Evolutionary conservation across 2,888 invertebrate species (phyloP).

Genomic region (Apotomis capreana): DNA sequence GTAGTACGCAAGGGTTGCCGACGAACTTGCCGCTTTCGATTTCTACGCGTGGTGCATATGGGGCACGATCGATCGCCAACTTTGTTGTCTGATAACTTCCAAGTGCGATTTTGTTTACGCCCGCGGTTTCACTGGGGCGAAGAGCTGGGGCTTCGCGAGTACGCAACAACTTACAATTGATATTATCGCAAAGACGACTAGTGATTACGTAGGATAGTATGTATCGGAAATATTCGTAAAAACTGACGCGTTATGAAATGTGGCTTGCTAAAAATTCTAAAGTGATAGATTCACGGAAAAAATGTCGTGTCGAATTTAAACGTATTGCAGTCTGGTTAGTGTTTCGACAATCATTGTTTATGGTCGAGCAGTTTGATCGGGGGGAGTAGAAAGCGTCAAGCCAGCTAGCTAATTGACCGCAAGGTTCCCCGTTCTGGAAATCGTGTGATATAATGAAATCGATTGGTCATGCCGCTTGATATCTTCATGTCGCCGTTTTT

Average conservation of each 20-base stretch:
- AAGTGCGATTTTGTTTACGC: conserved; percentile 56
- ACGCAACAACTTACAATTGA: not conserved
- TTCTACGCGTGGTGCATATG: conserved; percentile 78
- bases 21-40: conserved; percentile 76
- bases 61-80: conserved; percentile 73
- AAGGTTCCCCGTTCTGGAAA: conserved; percentile 75
- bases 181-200: conserved; percentile 2
- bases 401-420: conserved; percentile 79
- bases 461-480: conserved; percentile 45
- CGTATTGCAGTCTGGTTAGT: conserved; percentile 60
- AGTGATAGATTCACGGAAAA: conserved; percentile 54
- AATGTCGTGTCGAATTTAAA: conserved; percentile 64
- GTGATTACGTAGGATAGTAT: not conserved
- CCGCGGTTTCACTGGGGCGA: conserved; percentile 43
- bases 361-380: conserved; percentile 74
- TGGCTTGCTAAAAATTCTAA: conserved; percentile 57
- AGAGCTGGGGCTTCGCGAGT: conserved; percentile 12
- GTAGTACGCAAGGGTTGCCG: conserved; percentile 78
- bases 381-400: conserved; percentile 81
- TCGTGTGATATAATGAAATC: conserved; percentile 63
- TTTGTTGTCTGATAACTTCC: conserved; percentile 60
- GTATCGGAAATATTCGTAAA: not conserved
- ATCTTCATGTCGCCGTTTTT: conserved; percentile 41
- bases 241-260: conserved; percentile 31
- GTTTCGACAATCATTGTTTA: conserved; percentile 80